These are phyloP conservation scores for Danaus melanippus DNA, from an alignment of 1,140 invertebrate species.

Conservation along the genomic window DNA sequence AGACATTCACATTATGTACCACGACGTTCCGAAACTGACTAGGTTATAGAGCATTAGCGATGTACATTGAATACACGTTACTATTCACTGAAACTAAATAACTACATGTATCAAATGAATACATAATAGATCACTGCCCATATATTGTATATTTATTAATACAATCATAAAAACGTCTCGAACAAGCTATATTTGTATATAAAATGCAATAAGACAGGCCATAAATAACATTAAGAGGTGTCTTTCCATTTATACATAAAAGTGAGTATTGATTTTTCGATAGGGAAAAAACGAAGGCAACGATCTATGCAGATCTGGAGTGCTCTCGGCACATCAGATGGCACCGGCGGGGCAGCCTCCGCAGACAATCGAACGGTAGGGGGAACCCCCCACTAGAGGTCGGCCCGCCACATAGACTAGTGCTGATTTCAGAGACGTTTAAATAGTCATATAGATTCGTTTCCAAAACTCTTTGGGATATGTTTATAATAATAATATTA, in stretches of 20 bases:
- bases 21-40: too few relatives aligned
- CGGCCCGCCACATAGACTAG: conserved; percentile 59
- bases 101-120: too few relatives aligned
- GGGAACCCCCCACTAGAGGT: conserved; percentile 52
- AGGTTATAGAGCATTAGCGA: too few relatives aligned
- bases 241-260: conserved; percentile 61
- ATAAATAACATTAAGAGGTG: conserved; percentile 51
- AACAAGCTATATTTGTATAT: too few relatives aligned
- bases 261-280: conserved; percentile 70
- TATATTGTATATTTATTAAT: too few relatives aligned
- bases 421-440: conserved; percentile 21
- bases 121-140: too few relatives aligned
- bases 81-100: too few relatives aligned
- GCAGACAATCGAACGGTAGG: conserved; percentile 69
- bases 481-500: too few relatives aligned
- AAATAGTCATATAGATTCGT: conserved; percentile 1
- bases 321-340: conserved; percentile 71
- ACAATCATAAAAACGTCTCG: too few relatives aligned
- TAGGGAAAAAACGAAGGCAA: conserved; percentile 72
- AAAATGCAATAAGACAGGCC: conserved; percentile 20
- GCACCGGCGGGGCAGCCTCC: conserved; percentile 68
- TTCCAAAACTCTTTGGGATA: not conserved
- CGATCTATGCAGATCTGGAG: conserved; percentile 72
- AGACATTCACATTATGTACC: conserved; percentile 58
- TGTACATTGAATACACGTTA: too few relatives aligned